Percentiles rank a stretch among this genome's conserved stretches.
Conservation (phyloP, 2,113 vertebrate genomes). For the Aldabrachelys gigantea region DNA sequence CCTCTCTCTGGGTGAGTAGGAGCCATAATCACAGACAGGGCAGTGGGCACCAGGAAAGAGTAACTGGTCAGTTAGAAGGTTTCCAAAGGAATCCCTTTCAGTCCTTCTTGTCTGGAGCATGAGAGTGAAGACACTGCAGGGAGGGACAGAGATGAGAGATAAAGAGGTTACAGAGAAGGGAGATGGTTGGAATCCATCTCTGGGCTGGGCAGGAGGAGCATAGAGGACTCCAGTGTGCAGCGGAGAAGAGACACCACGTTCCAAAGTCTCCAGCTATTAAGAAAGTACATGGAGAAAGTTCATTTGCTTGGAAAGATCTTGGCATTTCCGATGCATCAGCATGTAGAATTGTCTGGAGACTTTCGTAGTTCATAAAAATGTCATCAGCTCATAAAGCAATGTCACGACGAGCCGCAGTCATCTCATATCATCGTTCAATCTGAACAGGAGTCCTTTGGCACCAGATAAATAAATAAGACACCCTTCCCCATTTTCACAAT, state of each 20-base stretch:
- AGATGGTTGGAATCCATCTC: background rate
- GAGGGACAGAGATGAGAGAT: background rate
- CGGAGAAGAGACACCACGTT: background rate
- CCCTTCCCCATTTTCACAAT: conserved; percentile 9
- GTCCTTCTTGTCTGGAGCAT: fast-evolving
- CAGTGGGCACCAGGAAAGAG: background rate
- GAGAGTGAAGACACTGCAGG: background rate
- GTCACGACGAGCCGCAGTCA: conserved; percentile 70
- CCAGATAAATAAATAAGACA: conserved; percentile 61
- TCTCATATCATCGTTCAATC: conserved; percentile 49
- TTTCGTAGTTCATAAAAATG: conserved; percentile 74
- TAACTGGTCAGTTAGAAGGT: background rate
- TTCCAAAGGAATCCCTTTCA: background rate
- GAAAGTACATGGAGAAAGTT: background rate
- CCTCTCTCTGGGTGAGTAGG: background rate
- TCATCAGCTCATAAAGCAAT: conserved; percentile 75
- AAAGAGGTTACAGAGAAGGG: background rate
- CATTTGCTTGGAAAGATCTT: background rate
- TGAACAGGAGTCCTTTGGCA: conserved; percentile 60
- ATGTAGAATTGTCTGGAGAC: conserved; percentile 25
- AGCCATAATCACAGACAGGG: background rate
- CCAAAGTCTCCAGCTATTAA: background rate
- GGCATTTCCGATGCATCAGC: conserved; percentile 31
- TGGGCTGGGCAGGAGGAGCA: background rate
- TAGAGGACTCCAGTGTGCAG: background rate